Conservation (phyloP, 2,888 invertebrate genomes). For the Entomobrya multifasciata region DNA sequence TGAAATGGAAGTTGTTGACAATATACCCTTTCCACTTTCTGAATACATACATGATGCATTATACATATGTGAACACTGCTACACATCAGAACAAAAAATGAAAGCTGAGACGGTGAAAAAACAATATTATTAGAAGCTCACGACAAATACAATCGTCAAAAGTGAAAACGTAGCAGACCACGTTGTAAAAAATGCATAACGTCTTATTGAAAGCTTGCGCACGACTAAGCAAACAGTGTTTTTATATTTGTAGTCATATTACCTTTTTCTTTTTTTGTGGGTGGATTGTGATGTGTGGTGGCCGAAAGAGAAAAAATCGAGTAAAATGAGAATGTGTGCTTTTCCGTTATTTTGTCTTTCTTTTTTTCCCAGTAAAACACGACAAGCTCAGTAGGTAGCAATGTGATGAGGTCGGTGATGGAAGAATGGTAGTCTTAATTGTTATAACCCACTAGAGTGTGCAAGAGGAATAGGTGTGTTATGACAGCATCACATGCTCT, state of each 20-base stretch:
- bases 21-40: too few species aligned
- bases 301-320: too few species aligned
- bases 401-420: neutral
- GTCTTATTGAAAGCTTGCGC: constrained; percentile 14
- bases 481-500: neutral
- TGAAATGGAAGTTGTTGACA: constrained; percentile 8
- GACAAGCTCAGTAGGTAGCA: neutral
- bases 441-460: constrained; percentile 3
- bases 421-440: constrained; percentile 2
- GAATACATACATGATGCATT: too few species aligned
- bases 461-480: constrained; percentile 12
- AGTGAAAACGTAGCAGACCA: neutral
- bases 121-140: too few species aligned
- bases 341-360: neutral
- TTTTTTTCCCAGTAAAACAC: neutral
- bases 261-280: neutral
- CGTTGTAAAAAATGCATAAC: neutral
- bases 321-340: too few species aligned
- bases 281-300: too few species aligned
- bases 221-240: constrained; percentile 3
- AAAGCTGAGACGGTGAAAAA: too few species aligned
- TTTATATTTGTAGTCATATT: constrained; percentile 4
- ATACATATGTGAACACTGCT: too few species aligned
- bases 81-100: too few species aligned
- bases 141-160: neutral